Evolutionary conservation across 2,888 invertebrate genomes (phyloP), one percentile per base, ranked within the genome.

Genomic region (Ypsolopha scabrella): DNA sequence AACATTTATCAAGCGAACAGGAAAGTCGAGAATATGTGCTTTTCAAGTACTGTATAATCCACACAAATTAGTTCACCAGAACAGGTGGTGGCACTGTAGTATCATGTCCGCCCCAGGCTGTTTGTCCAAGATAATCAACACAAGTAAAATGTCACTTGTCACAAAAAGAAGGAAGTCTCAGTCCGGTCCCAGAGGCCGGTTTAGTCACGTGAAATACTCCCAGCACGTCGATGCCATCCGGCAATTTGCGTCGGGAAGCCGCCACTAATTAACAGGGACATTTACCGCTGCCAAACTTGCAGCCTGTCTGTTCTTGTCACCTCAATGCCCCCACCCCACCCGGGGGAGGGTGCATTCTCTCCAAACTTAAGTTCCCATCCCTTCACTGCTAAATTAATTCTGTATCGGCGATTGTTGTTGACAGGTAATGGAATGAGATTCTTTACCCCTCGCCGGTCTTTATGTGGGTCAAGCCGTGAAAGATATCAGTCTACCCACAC

Each of bases 181-280:
- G 13, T 39, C 39, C 39, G 39, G 39, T 39, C 39, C 11, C 39
- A 11, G 4, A 24, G 24, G 24, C 24, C 24, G 24, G 24, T 24
- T 24, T 24, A 24, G 24, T 24, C 4, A 4, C 24, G 4, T 24
- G 39, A 11, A 39, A 39, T 6, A 10, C 39, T 39, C 24, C 24
- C 24, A 24, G 24, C 24, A 24, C 9, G 47, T 13, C 47, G 47
- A 47, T 70, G 68, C 72, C 67, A 65, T 67, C 52, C 54, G 55
- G 70, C 72, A 80, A 80, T 82, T 81, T 79, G 79, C 72, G 73
- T 70, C 73, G 70, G 65, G 58, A 68, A 68, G 67, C 69, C 67
- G 70, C 72, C 73, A 78, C 80, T 80, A 79, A 81, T 81, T 80
- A 80, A 79, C 72, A 70, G 69, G 71, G 69, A 75, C 78, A 75